Evolutionary conservation across 2,888 invertebrate species (phyloP), one percentile per base, ranked within the genome.

Genomic region (Orchesellides sinensis): DNA sequence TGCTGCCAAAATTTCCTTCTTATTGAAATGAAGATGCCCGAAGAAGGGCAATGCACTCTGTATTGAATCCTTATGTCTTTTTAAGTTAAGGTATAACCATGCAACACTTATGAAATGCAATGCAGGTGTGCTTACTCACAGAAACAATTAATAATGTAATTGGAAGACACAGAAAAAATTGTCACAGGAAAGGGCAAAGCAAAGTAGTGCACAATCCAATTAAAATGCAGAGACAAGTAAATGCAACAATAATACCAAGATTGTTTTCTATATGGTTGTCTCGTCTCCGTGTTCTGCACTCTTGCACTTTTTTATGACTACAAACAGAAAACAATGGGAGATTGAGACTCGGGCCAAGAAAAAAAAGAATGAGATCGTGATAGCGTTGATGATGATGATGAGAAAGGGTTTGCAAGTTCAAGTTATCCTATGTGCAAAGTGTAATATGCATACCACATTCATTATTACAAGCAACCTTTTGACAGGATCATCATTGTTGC

Each of bases 11-110:
- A 14, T 25, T 25, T 25, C 2, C 4, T 56, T 4, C 25, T 25
- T 56, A 25, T 56, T 25, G 49, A 49, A 32, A 10, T 40, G 35
- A 12, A 21, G 19, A 69, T 69, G 78, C 78, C 78, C 78, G 65
- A 63, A 70, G 3, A 73, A 81, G 80, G 80, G 73, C 80, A 81
- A 81, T 81, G 80, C 73, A 54, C 80, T 66, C 68, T 49, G n/a
- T n/a, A n/a, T n/a, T n/a, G n/a, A n/a, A n/a, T n/a, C n/a, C n/a
- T n/a, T 40, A 47, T 23, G 32, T 69, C 21, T 19, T 35, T 63
- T 32, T 35, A n/a, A n/a, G n/a, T n/a, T n/a, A n/a, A n/a, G n/a
- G n/a, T n/a, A n/a, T n/a, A n/a, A n/a, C n/a, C n/a, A n/a, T n/a
- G n/a, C n/a, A n/a, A 40, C 40, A 40, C 40, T 14, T 12, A n/a